Evolutionary conservation across 2,888 invertebrate genomes (phyloP), one percentile per base, ranked within the genome.

Genomic region (Himalopsyche kuldschensis): DNA sequence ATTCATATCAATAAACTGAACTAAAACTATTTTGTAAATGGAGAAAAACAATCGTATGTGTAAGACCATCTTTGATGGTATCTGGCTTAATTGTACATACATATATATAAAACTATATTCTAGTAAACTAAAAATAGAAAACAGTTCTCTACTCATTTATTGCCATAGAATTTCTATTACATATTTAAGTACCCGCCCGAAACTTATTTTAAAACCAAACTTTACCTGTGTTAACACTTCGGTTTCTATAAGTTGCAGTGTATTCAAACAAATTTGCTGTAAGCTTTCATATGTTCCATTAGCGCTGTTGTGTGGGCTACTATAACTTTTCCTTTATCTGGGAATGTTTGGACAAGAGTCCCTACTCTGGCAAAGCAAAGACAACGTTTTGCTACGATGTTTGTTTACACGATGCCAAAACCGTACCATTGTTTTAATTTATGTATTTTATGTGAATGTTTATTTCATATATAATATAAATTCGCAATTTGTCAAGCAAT

Each of bases 311-410:
- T 75, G 81, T 48, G 82, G 76, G 79, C 82, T 47, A 84, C 84
- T 82, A 84, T 84, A 84, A 84, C 84, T 84, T 84, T 84, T 84
- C 84, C 84, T 84, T 82, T 84, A 84, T 84, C 84, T 55, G 32
- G 63, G 31, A 63, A 32, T 84, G 82, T 84, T 84, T 84, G 82
- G 79, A 84, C 84, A 84, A 84, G 84, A 79, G 35, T 75, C 80
- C 79, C 27, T 24, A 80, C 41, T 77, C 76, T 32, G 76, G 81
- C 48, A 63, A 77, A 63, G 84, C 75, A 84, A 79, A 79, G 84
- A 81, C 84, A 78, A 41, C 32, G 55, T 46, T 81, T 77, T 55
- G 63, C 81, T 77, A 77, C 69, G 69, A 69, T 69, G 69, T 81
- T 81, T 81, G 78, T 77, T 77, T 81, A 35, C 24, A 63, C 24